Percentiles rank a stretch among this genome's conserved stretches.
Evolutionary conservation across 2,797 vertebrate genomes (phyloP).

Genomic region (Acipenser transmontanus): DNA sequence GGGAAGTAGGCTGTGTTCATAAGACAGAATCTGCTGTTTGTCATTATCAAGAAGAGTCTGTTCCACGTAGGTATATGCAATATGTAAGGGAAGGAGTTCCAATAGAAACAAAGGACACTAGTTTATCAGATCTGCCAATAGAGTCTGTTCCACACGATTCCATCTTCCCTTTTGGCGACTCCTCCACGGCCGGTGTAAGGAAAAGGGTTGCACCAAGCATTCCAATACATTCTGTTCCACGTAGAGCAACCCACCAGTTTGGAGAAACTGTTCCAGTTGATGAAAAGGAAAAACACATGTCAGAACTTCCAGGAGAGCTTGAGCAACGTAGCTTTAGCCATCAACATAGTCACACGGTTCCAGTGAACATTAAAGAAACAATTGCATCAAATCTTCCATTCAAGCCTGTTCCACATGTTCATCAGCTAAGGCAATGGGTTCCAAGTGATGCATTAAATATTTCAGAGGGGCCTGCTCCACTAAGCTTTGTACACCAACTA

Average conservation of each 20-base stretch:
- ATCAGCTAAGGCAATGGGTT: too few species aligned
- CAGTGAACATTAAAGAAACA: neutral
- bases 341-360: neutral
- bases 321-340: neutral
- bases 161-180: neutral
- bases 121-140: too few species aligned
- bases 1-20: too few species aligned
- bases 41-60: too few species aligned
- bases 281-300: neutral
- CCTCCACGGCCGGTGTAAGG: neutral
- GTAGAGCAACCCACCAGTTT: neutral
- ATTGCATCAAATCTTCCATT: too few species aligned
- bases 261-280: neutral
- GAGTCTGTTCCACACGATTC: neutral
- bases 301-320: neutral
- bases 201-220: neutral
- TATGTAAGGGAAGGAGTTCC: too few species aligned
- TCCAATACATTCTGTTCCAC: constrained; percentile 3
- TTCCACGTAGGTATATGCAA: too few species aligned
- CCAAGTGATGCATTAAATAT: too few species aligned
- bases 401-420: too few species aligned
- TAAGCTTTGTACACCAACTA: neutral
- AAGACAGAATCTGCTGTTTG: constrained; percentile 15
- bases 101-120: too few species aligned
- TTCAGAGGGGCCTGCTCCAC: neutral